These are phyloP conservation scores for Synergus umbraculus DNA, from an alignment of 2,888 invertebrate species.

Conservation along the genomic window DNA sequence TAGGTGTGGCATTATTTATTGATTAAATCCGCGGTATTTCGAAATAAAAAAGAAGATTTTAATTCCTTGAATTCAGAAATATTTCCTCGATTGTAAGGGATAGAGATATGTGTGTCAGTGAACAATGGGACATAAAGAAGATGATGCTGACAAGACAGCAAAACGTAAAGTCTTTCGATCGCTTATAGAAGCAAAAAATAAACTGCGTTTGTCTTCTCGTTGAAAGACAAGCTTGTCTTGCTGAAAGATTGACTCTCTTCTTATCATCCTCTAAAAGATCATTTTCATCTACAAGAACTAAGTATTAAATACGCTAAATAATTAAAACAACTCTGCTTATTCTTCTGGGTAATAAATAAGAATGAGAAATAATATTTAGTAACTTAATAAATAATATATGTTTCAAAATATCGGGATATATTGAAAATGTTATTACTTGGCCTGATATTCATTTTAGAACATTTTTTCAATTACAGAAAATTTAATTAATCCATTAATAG, in stretches of 20 bases:
- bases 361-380: neutral
- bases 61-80: neutral
- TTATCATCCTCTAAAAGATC: constrained; percentile 26
- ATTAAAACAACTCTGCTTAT: neutral
- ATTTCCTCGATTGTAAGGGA: neutral
- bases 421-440: too few species aligned
- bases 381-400: too few species aligned
- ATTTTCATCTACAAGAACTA: constrained; percentile 24
- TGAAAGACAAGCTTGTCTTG: constrained; percentile 30
- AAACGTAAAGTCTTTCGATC: constrained; percentile 23
- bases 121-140: constrained; percentile 33
- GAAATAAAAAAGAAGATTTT: neutral
- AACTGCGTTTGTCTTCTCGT: constrained; percentile 22
- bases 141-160: constrained; percentile 21
- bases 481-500: neutral
- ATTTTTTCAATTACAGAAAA: neutral
- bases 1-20: constrained; percentile 14
- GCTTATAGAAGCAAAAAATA: constrained; percentile 25
- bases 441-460: neutral
- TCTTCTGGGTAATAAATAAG: neutral
- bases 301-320: neutral
- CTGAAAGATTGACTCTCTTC: constrained; percentile 21
- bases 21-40: neutral
- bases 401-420: too few species aligned
- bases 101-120: constrained; percentile 5